A percentile compares a stretch with the other conserved stretches of the same genome.
phyloP scores from a whole-genome alignment of 2,888 invertebrate genomes.

The Rotaria magnacalcarata region DNA sequence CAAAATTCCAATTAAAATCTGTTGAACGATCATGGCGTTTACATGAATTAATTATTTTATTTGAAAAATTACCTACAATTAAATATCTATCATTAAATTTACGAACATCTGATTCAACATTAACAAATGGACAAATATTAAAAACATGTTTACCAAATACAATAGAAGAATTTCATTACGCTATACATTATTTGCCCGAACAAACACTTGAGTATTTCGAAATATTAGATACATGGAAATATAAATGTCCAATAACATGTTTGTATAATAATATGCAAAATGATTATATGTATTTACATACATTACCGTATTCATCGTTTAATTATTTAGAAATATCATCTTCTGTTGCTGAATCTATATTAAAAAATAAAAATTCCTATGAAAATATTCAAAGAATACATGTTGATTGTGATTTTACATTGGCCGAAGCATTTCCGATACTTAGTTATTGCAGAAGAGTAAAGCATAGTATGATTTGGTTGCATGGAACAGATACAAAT shows the following conservation, averaged over 20 bases:
- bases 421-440: conserved; percentile 23
- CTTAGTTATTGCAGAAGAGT: neutral
- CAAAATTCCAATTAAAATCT: neutral
- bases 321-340: neutral
- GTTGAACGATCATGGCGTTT: neutral
- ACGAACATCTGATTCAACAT: neutral
- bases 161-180: conserved; percentile 5
- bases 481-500: neutral
- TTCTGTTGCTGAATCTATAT: neutral
- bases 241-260: neutral
- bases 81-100: conserved; percentile 24
- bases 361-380: neutral
- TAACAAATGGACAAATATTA: neutral
- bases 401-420: neutral
- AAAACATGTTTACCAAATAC: neutral
- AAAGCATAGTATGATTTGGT: neutral
- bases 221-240: neutral
- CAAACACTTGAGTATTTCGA: neutral
- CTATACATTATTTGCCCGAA: conserved; percentile 26
- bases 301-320: conserved; percentile 17
- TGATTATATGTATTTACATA: neutral
- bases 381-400: neutral
- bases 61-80: neutral
- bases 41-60: neutral
- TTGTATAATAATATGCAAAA: neutral